These are phyloP conservation scores for Sphaerolaimus hirsutus DNA, from an alignment of 2,888 invertebrate species.

Conservation along the genomic window DNA sequence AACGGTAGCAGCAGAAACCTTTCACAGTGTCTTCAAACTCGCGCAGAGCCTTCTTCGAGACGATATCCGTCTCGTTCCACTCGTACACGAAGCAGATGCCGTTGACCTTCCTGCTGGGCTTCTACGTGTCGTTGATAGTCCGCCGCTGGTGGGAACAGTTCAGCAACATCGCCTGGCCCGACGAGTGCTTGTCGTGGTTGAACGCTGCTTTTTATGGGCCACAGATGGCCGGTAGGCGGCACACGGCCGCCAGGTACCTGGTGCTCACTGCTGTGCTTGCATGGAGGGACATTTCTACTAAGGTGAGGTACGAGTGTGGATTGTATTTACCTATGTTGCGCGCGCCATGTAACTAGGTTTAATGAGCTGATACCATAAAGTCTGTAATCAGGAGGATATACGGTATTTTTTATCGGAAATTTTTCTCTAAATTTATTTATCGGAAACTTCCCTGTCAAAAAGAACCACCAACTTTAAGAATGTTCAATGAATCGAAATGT, in stretches of 20 bases:
- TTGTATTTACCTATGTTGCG: neutral
- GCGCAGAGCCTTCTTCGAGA: too few species aligned
- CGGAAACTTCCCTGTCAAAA: too few species aligned
- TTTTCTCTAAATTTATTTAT: too few species aligned
- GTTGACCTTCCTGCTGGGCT: conserved; percentile 15
- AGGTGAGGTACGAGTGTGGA: neutral
- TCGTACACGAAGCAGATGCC: conserved; percentile 15
- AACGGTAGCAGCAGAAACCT: too few species aligned
- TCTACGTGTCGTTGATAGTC: conserved; percentile 16
- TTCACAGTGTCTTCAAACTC: too few species aligned
- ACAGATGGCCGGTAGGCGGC: too few species aligned
- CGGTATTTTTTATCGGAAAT: neutral
- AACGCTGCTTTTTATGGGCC: too few species aligned
- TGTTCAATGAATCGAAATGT: too few species aligned
- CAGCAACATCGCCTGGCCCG: conserved; percentile 5
- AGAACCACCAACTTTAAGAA: too few species aligned
- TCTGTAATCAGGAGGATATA: too few species aligned
- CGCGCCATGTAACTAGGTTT: neutral
- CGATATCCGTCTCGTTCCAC: conserved; percentile 10
- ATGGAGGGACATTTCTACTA: conserved; percentile 8
- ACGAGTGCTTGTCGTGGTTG: conserved; percentile 2
- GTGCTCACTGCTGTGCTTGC: conserved; percentile 13
- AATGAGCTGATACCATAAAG: neutral
- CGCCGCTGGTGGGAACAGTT: conserved; percentile 8
- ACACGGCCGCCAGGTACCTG: conserved; percentile 14